Base-by-base conservation (phyloP, 2,797 vertebrate species). In the Periophthalmus magnuspinnatus region DNA sequence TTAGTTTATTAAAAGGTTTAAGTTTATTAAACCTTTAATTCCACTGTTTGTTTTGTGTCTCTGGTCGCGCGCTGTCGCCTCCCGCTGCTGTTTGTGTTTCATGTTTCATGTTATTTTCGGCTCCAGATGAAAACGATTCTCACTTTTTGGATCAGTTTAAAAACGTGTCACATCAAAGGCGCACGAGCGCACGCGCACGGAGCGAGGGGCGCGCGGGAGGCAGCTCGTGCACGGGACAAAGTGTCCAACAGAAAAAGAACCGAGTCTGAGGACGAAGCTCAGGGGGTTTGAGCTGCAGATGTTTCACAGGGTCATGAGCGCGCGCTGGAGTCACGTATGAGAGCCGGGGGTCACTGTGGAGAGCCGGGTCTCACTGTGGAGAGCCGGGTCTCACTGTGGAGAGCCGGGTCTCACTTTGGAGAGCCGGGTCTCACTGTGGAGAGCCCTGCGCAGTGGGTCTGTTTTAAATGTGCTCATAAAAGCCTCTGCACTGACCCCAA, bases 101-200 rank as follows among this genome's bases (percentile, higher is more conserved):
- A 13, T 6, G 33, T 34, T 59, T 5, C 7, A 34, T 14, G 57
- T n/a, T 58, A 16, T 32, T 33, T 33, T 17, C 5, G 13, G 56
- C 17, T n/a, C 19, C 16, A 2, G 56, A 59, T 16, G 32, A 59
- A 2, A 36, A 34, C 8, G 13, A 59, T 5, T 11, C 3, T 4
- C 52, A 41, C 38, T 41, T 22, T 3, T 22, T 8, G 7, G 7
- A 5, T 36, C n/a, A 5, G 0, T n/a, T 19, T 3, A 60, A 36
- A n/a, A 56, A 57, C 1, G 58, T 36, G 58, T 36, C 58, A 60
- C 33, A 38, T 60, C 58, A 60, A 36, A 60, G 58, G 33, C 33
- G 56, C 56, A 16, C 56, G 56, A 58, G 56, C 6, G 17, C 56
- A 33, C 28, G 28, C n/a, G 17, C 56, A 33, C 28, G 28, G 28